Percentiles rank a stretch among this genome's conserved stretches.
phyloP scores from a whole-genome alignment of 2,797 vertebrate species.

The Poecilia wingei region DNA sequence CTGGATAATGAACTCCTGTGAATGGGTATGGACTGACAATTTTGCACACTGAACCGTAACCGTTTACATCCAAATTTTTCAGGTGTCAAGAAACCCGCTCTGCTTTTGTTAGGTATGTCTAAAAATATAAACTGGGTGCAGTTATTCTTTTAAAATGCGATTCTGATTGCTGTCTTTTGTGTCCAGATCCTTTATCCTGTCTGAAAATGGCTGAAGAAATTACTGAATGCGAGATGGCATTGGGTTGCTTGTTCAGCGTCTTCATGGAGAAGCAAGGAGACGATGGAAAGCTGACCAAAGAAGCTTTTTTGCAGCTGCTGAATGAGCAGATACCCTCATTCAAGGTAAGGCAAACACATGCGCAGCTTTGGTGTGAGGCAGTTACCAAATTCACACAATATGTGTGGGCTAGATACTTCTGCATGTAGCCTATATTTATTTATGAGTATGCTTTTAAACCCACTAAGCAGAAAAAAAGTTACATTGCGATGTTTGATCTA shows the following conservation, averaged over 20 bases:
- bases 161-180: background rate
- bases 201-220: background rate
- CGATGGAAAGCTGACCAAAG: constrained; percentile 8
- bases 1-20: too few relatives aligned
- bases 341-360: constrained; percentile 5
- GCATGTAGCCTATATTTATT: background rate
- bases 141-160: background rate
- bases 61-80: background rate
- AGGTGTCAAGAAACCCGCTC: background rate
- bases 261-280: background rate
- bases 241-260: background rate
- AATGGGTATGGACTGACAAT: background rate
- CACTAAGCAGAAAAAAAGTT: background rate
- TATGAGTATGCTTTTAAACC: background rate
- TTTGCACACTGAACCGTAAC: background rate
- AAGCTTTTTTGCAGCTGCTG: background rate
- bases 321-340: constrained; percentile 13
- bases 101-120: background rate
- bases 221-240: background rate
- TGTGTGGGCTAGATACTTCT: background rate
- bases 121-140: background rate
- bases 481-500: background rate
- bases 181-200: background rate
- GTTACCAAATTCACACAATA: background rate
- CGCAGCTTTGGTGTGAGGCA: background rate